These are phyloP conservation scores for Chrysopa pallens DNA, from an alignment of 1,140 invertebrate genomes.

Conservation along the genomic window DNA sequence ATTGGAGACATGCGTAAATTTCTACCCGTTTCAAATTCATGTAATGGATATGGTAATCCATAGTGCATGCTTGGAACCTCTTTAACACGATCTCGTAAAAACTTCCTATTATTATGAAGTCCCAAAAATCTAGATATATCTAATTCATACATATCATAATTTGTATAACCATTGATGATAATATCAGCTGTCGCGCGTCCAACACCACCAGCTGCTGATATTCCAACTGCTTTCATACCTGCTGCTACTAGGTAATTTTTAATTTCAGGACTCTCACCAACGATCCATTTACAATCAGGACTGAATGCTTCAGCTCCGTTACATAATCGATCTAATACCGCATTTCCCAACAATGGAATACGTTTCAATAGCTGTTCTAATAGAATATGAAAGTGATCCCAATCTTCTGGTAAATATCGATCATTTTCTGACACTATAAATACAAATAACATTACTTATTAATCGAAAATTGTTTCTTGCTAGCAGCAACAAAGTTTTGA, in stretches of 20 bases:
- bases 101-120: conserved; percentile 90
- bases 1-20: conserved; percentile 92
- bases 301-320: conserved; percentile 90
- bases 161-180: conserved; percentile 65
- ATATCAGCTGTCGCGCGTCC: conserved; percentile 77
- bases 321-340: conserved; percentile 55
- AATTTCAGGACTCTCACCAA: conserved; percentile 86
- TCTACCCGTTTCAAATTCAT: conserved; percentile 71
- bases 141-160: conserved; percentile 76
- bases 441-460: conserved; percentile 4
- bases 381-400: conserved; percentile 89
- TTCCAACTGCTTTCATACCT: conserved; percentile 88
- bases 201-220: conserved; percentile 85
- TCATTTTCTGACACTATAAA: conserved; percentile 23
- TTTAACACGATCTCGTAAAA: conserved; percentile 77
- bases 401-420: conserved; percentile 59
- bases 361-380: conserved; percentile 70
- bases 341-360: conserved; percentile 56
- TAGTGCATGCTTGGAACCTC: conserved; percentile 88
- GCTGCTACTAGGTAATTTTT: conserved; percentile 90
- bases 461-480: neutral
- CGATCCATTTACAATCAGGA: conserved; percentile 77
- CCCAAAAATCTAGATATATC: conserved; percentile 87
- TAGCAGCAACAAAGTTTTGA: conserved; percentile 5
- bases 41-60: conserved; percentile 63